Evolutionary conservation across 2,888 invertebrate genomes (phyloP), one percentile per base, ranked within the genome.

Genomic region (Tetrapedia diversipes): DNA sequence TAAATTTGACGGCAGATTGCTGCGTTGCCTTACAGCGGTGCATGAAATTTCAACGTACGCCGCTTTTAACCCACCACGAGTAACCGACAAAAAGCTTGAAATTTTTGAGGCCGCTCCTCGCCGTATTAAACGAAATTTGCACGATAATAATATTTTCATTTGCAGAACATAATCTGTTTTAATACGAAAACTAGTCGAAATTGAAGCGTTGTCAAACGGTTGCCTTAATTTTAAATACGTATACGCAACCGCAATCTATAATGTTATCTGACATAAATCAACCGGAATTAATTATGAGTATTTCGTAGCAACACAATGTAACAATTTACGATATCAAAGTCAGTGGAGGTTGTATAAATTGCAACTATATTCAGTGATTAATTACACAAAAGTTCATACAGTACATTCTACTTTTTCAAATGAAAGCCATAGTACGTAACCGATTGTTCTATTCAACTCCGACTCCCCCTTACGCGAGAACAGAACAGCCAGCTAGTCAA

Each of bases 1-100:
- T 7, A 34, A 51, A 57, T 39, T 39, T 51, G 49, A 57, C 34
- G 27, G 60, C 29, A 60, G 45, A 63, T 69, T 54, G 43, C 54
- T 37, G 53, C 37, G 61, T 63, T 53, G 29, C 29, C 27, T 54
- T 45, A 45, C 54, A 63, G 41, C 45, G 53, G 27, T 45, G 43
- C 53, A 19, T 53, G 22, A 53, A 69, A 69, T 63, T 53, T 37
- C 53, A 27, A 45, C 27, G n/a, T 22, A 32, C 37, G 2, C 34
- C 29, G 51, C 45, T 53, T 61, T 54, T 8, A 37, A 34, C 53
- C 1, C 19, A n/a, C 14, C 34, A 45, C 22, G 16, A 37, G 27
- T 1, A 19, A n/a, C 43, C 16, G 32, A 32, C 37, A 34, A 65
- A 32, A 37, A 45, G 56, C 14, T n/a, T 10, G n/a, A n/a, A 66